Base-by-base conservation (phyloP, 1,140 invertebrate species). In the Megalonaias nervosa region DNA sequence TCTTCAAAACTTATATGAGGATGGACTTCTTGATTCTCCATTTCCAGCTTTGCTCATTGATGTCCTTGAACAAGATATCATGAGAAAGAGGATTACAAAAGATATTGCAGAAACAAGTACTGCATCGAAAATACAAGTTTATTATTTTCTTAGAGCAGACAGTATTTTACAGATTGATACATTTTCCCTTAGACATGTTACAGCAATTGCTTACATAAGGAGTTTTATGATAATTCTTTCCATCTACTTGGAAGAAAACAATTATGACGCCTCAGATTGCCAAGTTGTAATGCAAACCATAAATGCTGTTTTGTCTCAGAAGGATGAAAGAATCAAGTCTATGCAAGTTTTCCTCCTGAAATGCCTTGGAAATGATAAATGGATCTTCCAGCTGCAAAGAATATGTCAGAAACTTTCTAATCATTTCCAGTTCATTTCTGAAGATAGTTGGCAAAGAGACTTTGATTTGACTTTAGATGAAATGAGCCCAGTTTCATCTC, bases 151-250 rank as follows among this genome's bases (percentile, higher is more conserved):
- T 26, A 26, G 26, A 26, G 26, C 26, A 26, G 26, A 26, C 2
- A 61, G 19, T 56, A 26, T 75, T 11, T 13, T 75, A 2, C 67
- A 75, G 17, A 68, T 61, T 15, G 16, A 57, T 23, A 57, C 21
- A 55, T 12, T 57, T 70, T n/a, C 57, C 0, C 23, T 75, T 62
- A 12, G 15, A 38, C 64, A 64, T 23, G 16, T 70, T 19, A 57
- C 74, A n/a, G 67, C 74, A 31, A 21, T 75, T 64, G 74, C 74
- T 21, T 75, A 62, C 23, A 59, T 70, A 56, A 69, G 58, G 23
- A 31, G 67, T 17, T 19, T 56, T 2, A 62, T 70, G 55, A 61
- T 17, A n/a, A 11, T 64, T 13, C 13, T 75, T 2, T 21, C 59
- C 60, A 21, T 59, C 9, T 4, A 26, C 6, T 67, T 67, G 17